A percentile compares a stretch with the other conserved stretches of the same genome.
phyloP scores from a whole-genome alignment of 2,113 vertebrate genomes.

The Oophaga pumilio region DNA sequence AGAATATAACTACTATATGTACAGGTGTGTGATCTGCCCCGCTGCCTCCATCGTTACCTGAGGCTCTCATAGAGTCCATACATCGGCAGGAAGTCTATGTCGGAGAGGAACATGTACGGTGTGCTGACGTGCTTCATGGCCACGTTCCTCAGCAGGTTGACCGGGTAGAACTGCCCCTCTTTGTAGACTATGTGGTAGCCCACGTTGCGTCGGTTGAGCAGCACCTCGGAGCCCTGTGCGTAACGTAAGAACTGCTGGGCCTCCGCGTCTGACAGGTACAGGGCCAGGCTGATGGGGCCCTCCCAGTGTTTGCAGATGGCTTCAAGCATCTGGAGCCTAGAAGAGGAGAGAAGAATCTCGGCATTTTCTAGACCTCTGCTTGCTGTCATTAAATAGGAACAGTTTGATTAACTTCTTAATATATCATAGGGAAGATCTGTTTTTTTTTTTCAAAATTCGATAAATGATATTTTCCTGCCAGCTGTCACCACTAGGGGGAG shows the following conservation, averaged over 20 bases:
- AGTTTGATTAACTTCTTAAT: too few species aligned
- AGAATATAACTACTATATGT: conserved; percentile 12
- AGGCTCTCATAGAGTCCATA: conserved; percentile 98
- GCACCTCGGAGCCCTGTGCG: conserved; percentile 95
- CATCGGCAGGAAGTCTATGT: conserved; percentile 99
- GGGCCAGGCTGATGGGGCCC: conserved; percentile 94
- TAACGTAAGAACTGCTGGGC: conserved; percentile 98
- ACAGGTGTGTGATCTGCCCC: background rate
- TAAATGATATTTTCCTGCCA: background rate
- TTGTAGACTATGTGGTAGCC: conserved; percentile 99
- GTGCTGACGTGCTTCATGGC: conserved; percentile 97
- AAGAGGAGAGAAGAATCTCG: conserved; percentile 53
- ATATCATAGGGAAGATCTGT: too few species aligned
- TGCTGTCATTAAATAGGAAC: too few species aligned
- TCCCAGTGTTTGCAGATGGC: conserved; percentile 99
- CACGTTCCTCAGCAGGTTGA: conserved; percentile 95
- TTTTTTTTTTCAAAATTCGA: too few species aligned
- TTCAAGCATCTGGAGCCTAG: conserved; percentile 97
- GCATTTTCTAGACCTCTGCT: too few species aligned
- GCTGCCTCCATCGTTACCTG: conserved; percentile 74
- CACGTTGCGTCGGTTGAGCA: conserved; percentile 91
- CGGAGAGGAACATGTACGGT: conserved; percentile 95
- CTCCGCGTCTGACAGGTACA: conserved; percentile 96
- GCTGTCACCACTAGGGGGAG: background rate
- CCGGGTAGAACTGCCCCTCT: conserved; percentile 97